A percentile compares a stretch with the other conserved stretches of the same genome.
Conservation (phyloP, 1,140 invertebrate species). For the Ruditapes philippinarum region DNA sequence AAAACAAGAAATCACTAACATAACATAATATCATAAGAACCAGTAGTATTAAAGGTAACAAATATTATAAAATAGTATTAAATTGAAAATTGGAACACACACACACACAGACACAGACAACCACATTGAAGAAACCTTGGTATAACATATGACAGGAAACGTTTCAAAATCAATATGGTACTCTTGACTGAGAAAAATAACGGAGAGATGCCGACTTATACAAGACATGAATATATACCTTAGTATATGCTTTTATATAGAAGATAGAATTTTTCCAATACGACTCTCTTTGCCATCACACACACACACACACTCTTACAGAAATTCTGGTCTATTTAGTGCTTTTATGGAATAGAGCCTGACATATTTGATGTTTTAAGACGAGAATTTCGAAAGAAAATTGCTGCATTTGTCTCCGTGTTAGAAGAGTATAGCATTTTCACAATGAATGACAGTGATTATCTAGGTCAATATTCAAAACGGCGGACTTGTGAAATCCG, state of each 20-base stretch:
- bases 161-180: slow-evolving; percentile 13
- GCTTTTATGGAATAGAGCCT: not conserved
- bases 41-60: too few relatives aligned
- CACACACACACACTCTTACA: too few relatives aligned
- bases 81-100: too few relatives aligned
- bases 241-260: not conserved
- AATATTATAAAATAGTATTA: too few relatives aligned
- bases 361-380: not conserved
- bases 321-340: slow-evolving; percentile 8
- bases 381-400: not conserved
- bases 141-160: not conserved
- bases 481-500: too few relatives aligned
- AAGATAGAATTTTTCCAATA: slow-evolving; percentile 33
- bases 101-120: not conserved
- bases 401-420: not conserved
- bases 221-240: not conserved
- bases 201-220: not conserved
- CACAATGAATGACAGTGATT: too few relatives aligned
- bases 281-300: not conserved
- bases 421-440: too few relatives aligned
- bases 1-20: too few relatives aligned
- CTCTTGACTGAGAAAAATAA: slow-evolving; percentile 4
- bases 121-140: not conserved
- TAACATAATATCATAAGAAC: too few relatives aligned
- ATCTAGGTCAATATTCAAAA: too few relatives aligned